These are phyloP conservation scores for Gymnoscopelus microlampas DNA, from an alignment of 2,797 vertebrate genomes.

Conservation along the genomic window DNA sequence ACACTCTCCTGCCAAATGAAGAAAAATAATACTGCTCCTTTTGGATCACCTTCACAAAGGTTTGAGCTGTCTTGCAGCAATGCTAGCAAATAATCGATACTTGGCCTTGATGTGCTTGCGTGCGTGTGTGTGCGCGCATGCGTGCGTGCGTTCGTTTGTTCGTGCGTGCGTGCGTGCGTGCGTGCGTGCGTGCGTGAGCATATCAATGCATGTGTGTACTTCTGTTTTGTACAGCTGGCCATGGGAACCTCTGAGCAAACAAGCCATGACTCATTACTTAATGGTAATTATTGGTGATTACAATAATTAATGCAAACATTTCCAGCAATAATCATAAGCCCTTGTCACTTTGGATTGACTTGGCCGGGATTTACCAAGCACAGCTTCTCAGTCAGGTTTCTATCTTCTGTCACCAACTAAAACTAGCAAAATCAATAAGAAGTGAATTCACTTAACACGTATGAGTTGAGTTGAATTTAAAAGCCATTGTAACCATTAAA, in stretches of 20 bases:
- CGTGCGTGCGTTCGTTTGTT: neutral
- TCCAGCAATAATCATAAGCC: too few relatives aligned
- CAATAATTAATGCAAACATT: too few relatives aligned
- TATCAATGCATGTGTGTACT: neutral
- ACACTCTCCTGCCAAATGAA: conserved; percentile 23
- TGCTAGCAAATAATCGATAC: conserved; percentile 32
- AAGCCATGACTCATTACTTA: too few relatives aligned
- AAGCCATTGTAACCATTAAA: conserved; percentile 1
- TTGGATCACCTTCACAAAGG: conserved; percentile 29
- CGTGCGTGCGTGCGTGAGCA: neutral
- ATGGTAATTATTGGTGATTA: too few relatives aligned
- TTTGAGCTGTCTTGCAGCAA: conserved; percentile 4
- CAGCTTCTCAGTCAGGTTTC: neutral
- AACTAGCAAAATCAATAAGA: conserved; percentile 10
- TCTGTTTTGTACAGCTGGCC: too few relatives aligned
- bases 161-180: neutral
- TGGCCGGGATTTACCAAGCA: neutral
- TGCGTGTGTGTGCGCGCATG: conserved; percentile 1
- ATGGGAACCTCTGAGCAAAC: too few relatives aligned
- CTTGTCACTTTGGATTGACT: too few relatives aligned
- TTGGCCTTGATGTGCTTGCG: neutral
- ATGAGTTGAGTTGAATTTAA: conserved; percentile 22
- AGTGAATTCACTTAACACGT: neutral
- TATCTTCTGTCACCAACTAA: conserved; percentile 1
- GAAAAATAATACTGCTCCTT: conserved; percentile 30